Percentiles rank a stretch among this genome's conserved stretches.
Evolutionary conservation across 2,797 vertebrate genomes (phyloP).

Genomic region (Acomys russatus): DNA sequence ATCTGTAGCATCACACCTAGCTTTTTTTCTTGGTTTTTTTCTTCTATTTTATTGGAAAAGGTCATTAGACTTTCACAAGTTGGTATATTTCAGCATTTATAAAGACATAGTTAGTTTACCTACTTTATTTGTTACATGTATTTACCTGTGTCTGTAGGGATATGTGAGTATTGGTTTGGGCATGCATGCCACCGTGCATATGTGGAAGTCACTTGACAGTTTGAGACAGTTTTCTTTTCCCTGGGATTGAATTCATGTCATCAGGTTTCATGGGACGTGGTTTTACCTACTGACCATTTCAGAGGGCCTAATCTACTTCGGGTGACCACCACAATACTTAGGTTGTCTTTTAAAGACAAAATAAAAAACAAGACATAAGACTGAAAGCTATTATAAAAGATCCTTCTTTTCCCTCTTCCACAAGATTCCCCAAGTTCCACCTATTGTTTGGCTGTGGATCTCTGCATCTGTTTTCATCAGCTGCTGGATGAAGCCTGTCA

Average conservation of each 20-base stretch:
- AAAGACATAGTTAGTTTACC: slow-evolving; percentile 6
- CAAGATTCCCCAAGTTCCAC: no score
- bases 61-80: slow-evolving; percentile 48
- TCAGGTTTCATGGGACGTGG: not conserved
- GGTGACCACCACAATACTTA: not conserved
- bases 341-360: slow-evolving; percentile 26
- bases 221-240: not conserved
- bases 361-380: not conserved
- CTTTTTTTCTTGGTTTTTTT: not conserved
- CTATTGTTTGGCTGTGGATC: no score
- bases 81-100: slow-evolving; percentile 62
- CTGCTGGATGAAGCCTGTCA: no score
- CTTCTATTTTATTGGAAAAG: not conserved
- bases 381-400: not conserved
- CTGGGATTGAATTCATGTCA: not conserved
- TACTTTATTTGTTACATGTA: not conserved
- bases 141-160: not conserved
- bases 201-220: not conserved
- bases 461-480: no score
- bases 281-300: not conserved
- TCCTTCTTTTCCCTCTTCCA: no score
- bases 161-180: not conserved
- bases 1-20: not conserved
- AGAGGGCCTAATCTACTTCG: not conserved
- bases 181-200: not conserved